A percentile compares a stretch with the other conserved stretches of the same genome.
These are phyloP conservation scores for Schizopygopsis pylzovi DNA, from an alignment of 2,797 vertebrate genomes.

Conservation along the genomic window DNA sequence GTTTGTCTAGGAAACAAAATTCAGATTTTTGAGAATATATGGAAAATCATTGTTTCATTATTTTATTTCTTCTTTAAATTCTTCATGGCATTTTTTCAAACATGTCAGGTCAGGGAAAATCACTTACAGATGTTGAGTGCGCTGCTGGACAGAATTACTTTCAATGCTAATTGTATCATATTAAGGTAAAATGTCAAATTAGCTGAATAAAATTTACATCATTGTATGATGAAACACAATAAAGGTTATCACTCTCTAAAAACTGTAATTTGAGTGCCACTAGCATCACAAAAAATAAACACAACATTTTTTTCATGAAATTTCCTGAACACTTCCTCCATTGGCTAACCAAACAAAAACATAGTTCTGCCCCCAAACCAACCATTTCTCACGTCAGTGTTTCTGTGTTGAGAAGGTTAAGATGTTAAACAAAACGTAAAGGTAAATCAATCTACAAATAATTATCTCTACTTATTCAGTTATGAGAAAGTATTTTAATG, in stretches of 20 bases:
- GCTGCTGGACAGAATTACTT: slow-evolving; percentile 5
- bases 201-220: neutral
- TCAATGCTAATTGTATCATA: slow-evolving; percentile 4
- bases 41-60: neutral
- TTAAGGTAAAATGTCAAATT: neutral
- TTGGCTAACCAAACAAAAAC: neutral
- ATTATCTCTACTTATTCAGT: neutral
- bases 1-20: neutral
- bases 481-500: neutral
- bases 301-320: neutral
- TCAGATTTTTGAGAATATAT: neutral
- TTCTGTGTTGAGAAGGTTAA: neutral
- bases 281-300: neutral
- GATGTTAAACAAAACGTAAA: neutral
- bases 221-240: neutral
- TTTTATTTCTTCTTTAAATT: slow-evolving; percentile 6
- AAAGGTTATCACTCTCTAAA: neutral
- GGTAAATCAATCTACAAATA: neutral
- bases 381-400: neutral
- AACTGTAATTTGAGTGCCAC: neutral
- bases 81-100: slow-evolving; percentile 16
- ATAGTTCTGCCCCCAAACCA: neutral
- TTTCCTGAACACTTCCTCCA: neutral
- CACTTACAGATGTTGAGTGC: slow-evolving; percentile 29
- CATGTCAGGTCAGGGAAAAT: slow-evolving; percentile 17